Evolutionary conservation across 2,113 vertebrate genomes (phyloP), one percentile per base, ranked within the genome.

Genomic region (Pelvicachromis taeniatus): DNA sequence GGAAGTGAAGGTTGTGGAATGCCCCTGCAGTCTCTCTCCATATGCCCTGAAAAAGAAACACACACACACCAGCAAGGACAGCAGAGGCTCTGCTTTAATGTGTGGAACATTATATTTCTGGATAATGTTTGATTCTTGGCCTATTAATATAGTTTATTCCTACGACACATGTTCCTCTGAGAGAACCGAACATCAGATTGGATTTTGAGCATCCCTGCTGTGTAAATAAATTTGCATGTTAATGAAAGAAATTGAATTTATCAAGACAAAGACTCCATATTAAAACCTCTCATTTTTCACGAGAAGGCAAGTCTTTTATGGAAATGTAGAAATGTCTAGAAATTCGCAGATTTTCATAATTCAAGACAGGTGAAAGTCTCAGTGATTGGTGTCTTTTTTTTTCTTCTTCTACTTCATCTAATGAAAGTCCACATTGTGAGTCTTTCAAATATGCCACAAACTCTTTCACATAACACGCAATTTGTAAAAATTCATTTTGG

Each of bases 101-200:
- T 26, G 52, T 14, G 45, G 38, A 5, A 10, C 33, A 33, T 42
- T 65, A 14, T 40, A 31, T 59, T 61, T 50, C n/a, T 23, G 19
- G 11, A 31, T 23, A 9, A 19, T 54, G 29, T 81, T 53, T 42
- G 21, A 85, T 16, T 63, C 55, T 2, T 61, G 7, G 40, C 23
- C 26, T 16, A 11, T 81, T 79, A 48, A 80, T 53, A 85, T 56
- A 13, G 52, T 35, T 83, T 52, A 58, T 58, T 52, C 54, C 53
- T 21, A 21, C 2, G 21, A 53, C 77, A 59, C 56, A n/a, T 63
- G 40, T 81, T 89, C 35, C 80, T 83, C 17, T 35, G 29, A 59
- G 84, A 42, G 68, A 63, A 82, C 79, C 79, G 42, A 59, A 79
- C 42, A 87, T 87, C 78, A 75, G 68, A 88, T 89, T 85, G 86